Conservation (phyloP, 2,888 invertebrate genomes). For the Drosophila birchii region DNA sequence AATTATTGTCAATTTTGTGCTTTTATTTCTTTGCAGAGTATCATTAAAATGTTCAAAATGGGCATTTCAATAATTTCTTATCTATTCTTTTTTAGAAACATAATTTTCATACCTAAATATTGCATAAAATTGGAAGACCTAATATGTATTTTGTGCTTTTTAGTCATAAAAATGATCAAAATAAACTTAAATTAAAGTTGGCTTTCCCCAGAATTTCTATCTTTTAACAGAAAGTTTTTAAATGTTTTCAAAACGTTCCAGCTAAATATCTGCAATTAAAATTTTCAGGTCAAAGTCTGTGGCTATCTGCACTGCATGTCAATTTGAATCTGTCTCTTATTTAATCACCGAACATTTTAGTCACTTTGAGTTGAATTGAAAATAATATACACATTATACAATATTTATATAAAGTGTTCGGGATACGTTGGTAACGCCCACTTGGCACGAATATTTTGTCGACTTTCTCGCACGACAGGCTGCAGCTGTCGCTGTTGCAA, state of each 20-base stretch:
- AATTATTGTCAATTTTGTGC: too few relatives aligned
- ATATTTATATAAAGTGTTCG: constrained; percentile 28
- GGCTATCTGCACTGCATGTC: constrained; percentile 1
- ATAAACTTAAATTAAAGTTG: background rate
- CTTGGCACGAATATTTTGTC: constrained; percentile 24
- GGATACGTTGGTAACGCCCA: constrained; percentile 62
- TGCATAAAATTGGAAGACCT: too few relatives aligned
- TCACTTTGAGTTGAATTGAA: constrained; percentile 17
- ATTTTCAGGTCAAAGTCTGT: background rate
- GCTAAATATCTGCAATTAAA: background rate
- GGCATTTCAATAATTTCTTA: too few relatives aligned
- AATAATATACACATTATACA: constrained; percentile 17
- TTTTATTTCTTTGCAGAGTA: too few relatives aligned
- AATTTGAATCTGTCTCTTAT: constrained; percentile 9
- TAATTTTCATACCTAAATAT: too few relatives aligned
- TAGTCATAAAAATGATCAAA: too few relatives aligned
- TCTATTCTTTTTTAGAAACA: too few relatives aligned
- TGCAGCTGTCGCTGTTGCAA: constrained; percentile 44
- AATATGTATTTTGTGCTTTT: too few relatives aligned
- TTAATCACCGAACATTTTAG: constrained; percentile 34
- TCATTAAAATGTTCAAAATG: too few relatives aligned
- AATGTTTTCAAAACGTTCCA: background rate
- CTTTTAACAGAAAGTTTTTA: background rate
- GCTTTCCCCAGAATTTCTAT: background rate
- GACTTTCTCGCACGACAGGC: constrained; percentile 9